These are phyloP conservation scores for Leptobrachium ailaonicum DNA, from an alignment of 2,113 vertebrate species.

Conservation along the genomic window DNA sequence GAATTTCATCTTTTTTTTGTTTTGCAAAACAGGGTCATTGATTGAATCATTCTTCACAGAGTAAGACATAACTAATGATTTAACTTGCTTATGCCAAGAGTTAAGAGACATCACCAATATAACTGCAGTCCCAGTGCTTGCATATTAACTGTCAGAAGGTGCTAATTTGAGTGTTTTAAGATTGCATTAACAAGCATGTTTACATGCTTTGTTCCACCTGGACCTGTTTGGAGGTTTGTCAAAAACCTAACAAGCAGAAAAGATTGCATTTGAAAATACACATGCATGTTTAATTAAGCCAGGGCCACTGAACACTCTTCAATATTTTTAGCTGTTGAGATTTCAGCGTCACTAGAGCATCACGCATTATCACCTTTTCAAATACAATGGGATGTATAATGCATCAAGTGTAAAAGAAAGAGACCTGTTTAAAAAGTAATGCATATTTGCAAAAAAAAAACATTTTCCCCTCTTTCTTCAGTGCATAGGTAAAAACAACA, in stretches of 20 bases:
- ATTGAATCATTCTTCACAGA: too few relatives aligned
- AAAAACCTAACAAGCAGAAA: conserved; percentile 90
- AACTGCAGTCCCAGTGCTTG: conserved; percentile 67
- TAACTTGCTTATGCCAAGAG: neutral
- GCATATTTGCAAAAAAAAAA: conserved; percentile 74
- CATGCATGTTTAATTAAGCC: conserved; percentile 97
- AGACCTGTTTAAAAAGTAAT: conserved; percentile 76
- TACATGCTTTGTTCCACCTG: conserved; percentile 92
- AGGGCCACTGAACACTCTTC: conserved; percentile 78
- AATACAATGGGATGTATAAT: conserved; percentile 88
- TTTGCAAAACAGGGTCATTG: too few relatives aligned
- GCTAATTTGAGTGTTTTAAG: conserved; percentile 91
- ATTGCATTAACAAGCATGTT: conserved; percentile 90
- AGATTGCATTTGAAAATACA: conserved; percentile 85
- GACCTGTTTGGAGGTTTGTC: conserved; percentile 94
- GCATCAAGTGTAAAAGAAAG: conserved; percentile 83
- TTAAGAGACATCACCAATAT: conserved; percentile 70
- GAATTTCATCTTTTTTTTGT: too few relatives aligned
- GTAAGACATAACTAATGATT: neutral
- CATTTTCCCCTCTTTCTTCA: neutral
- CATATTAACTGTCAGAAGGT: conserved; percentile 87
- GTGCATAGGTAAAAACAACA: too few relatives aligned
- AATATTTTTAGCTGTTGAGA: conserved; percentile 79
- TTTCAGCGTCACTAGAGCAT: conserved; percentile 77
- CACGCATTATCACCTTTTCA: conserved; percentile 89